These are phyloP conservation scores for Donacobius atricapilla DNA, from an alignment of 2,113 vertebrate genomes.

Conservation along the genomic window DNA sequence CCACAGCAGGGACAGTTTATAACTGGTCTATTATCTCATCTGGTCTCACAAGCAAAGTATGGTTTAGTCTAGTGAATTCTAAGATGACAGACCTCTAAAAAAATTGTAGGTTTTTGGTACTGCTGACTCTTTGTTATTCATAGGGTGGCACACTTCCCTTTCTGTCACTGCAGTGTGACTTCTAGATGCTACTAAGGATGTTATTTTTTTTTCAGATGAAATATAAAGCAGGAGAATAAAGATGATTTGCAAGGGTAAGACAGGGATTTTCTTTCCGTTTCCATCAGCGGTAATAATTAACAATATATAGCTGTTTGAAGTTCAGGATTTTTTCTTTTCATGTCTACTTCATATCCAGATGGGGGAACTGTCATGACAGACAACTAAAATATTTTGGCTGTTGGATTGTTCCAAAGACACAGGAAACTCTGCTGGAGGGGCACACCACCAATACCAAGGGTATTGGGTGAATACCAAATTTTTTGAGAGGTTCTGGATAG, in stretches of 20 bases:
- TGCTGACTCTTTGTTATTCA: not conserved
- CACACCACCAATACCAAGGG: too few species aligned
- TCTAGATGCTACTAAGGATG: not conserved
- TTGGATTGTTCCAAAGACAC: not conserved
- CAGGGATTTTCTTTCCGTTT: not conserved
- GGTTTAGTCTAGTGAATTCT: not conserved
- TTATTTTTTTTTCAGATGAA: not conserved
- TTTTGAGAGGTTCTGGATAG: not conserved
- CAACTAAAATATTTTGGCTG: not conserved
- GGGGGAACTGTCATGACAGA: not conserved
- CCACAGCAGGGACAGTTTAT: not conserved
- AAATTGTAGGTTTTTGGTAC: not conserved
- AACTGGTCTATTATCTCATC: not conserved
- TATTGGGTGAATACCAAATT: not conserved
- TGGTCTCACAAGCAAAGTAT: not conserved
- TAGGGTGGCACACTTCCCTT: not conserved
- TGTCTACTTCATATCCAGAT: not conserved
- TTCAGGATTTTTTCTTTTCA: not conserved
- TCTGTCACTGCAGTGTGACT: not conserved
- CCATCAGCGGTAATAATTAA: not conserved
- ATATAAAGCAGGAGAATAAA: not conserved
- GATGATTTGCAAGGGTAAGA: not conserved
- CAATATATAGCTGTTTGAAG: not conserved
- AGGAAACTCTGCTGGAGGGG: not conserved
- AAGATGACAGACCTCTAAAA: not conserved